These are phyloP conservation scores for Arizona elegans DNA, from an alignment of 2,113 vertebrate species.

Conservation along the genomic window DNA sequence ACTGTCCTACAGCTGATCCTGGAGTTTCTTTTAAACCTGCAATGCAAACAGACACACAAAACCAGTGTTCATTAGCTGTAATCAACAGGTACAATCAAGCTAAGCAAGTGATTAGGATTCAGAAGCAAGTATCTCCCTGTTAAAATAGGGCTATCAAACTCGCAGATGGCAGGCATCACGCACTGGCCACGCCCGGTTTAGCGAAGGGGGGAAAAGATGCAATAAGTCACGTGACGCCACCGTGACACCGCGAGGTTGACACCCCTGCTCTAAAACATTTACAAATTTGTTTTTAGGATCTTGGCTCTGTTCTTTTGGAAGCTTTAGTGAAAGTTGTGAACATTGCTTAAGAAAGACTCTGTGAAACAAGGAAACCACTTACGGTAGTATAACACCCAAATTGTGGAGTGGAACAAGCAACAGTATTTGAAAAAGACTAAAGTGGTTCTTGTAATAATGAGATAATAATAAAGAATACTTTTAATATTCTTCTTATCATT, in stretches of 20 bases:
- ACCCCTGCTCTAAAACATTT: background rate
- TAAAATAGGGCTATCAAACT: too few species aligned
- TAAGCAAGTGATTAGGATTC: too few species aligned
- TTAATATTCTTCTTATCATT: background rate
- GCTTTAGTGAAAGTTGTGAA: background rate
- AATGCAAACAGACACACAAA: constrained; percentile 54
- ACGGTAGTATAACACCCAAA: background rate
- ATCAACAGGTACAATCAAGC: constrained; percentile 25
- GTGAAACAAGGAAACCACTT: background rate
- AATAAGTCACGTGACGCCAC: fast-evolving
- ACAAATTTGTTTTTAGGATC: background rate
- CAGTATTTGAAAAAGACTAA: background rate
- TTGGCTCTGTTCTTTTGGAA: background rate
- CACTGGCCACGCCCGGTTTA: too few species aligned
- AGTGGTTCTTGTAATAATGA: background rate
- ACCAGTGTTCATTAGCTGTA: constrained; percentile 6
- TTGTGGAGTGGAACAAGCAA: background rate
- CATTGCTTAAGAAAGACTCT: background rate
- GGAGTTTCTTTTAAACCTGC: constrained; percentile 82
- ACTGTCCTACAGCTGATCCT: constrained; percentile 78
- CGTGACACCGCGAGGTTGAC: too few species aligned
- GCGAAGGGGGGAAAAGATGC: too few species aligned
- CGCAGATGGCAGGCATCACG: too few species aligned
- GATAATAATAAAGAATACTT: too few species aligned
- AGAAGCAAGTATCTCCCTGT: too few species aligned